Conservation (phyloP, 1,140 invertebrate genomes). For the Hylyphantes graminicola region DNA sequence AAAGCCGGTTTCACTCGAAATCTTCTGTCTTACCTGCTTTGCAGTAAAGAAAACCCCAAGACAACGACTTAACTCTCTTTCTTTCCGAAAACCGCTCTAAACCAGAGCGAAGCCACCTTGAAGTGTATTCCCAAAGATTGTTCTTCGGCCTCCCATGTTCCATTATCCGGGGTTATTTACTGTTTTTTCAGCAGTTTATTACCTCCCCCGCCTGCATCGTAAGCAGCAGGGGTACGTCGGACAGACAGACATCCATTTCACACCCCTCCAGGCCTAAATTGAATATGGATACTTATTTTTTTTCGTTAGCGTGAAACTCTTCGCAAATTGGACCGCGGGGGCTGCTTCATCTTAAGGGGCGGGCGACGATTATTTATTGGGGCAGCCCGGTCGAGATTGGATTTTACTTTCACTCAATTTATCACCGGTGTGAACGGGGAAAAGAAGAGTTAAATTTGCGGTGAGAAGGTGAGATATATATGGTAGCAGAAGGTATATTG, state of each 20-base stretch:
- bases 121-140: conserved; percentile 41
- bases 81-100: background rate
- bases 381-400: conserved; percentile 49
- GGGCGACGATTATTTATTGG: conserved; percentile 46
- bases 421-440: conserved; percentile 12
- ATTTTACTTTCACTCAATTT: conserved; percentile 54
- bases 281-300: conserved; percentile 47
- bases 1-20: too few relatives aligned
- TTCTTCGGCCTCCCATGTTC: conserved; percentile 28
- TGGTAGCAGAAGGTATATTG: too few relatives aligned
- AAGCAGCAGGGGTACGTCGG: conserved; percentile 25
- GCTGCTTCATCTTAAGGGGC: conserved; percentile 19
- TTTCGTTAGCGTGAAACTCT: conserved; percentile 13
- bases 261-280: conserved; percentile 39
- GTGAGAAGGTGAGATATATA: background rate
- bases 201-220: conserved; percentile 41
- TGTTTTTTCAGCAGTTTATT: conserved; percentile 49
- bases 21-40: background rate
- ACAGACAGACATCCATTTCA: conserved; percentile 49
- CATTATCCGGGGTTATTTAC: conserved; percentile 40
- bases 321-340: conserved; percentile 45
- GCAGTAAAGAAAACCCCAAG: background rate
- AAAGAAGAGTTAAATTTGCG: conserved; percentile 20
- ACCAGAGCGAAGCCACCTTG: conserved; percentile 27
- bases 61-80: conserved; percentile 15